phyloP scores from a whole-genome alignment of 2,113 vertebrate species.

The Larimichthys crocea region DNA sequence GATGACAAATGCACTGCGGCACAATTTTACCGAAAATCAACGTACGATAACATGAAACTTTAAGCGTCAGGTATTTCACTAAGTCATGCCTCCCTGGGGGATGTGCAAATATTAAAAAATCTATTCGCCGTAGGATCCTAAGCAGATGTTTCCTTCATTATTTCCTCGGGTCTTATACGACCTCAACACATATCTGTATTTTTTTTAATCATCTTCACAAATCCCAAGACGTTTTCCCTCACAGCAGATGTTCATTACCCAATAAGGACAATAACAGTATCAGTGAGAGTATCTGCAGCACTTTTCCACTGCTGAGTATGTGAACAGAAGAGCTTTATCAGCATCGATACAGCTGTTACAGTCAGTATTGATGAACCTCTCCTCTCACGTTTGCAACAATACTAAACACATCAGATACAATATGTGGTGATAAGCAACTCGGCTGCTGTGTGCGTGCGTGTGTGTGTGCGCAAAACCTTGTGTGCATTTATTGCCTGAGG shows the following conservation, averaged over 20 bases:
- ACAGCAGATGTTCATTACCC: conserved; percentile 7
- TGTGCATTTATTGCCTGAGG: conserved; percentile 50
- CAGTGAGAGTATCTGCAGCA: conserved; percentile 3
- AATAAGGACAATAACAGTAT: conserved; percentile 17
- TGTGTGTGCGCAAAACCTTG: background rate
- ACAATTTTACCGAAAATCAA: background rate
- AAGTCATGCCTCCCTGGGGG: background rate
- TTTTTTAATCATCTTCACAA: background rate
- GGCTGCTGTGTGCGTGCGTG: background rate
- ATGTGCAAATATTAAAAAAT: background rate
- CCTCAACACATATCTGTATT: background rate
- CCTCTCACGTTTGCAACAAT: conserved; percentile 3
- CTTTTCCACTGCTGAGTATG: conserved; percentile 22
- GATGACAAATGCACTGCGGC: background rate
- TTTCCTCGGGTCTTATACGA: background rate
- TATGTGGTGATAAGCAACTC: conserved; percentile 29
- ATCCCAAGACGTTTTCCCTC: conserved; percentile 1
- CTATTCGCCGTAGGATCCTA: background rate
- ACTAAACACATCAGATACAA: conserved; percentile 37
- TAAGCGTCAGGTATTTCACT: background rate
- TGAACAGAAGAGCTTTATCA: conserved; percentile 29
- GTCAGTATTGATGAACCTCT: conserved; percentile 14
- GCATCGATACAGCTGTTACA: background rate
- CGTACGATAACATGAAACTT: background rate
- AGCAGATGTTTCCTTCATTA: background rate